These are phyloP conservation scores for Heteronetta atricapilla DNA, from an alignment of 2,113 vertebrate species.

Conservation along the genomic window DNA sequence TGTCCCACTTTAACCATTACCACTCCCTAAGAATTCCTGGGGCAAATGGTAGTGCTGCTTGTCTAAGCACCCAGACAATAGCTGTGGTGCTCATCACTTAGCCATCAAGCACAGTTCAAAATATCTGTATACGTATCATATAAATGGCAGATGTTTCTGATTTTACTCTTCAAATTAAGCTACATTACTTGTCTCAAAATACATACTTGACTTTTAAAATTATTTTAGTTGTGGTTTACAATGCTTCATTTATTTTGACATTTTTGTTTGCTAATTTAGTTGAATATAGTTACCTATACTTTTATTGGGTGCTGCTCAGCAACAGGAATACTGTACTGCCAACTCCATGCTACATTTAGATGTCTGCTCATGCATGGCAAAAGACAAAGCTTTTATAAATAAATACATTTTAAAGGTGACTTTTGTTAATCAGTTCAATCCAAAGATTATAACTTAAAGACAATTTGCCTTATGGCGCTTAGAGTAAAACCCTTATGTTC, in stretches of 20 bases:
- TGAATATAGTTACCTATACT: neutral
- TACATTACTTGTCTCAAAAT: neutral
- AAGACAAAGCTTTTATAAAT: slow-evolving; percentile 1
- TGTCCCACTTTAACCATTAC: neutral
- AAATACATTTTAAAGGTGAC: slow-evolving; percentile 38
- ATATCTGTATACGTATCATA: neutral
- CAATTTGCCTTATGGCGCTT: slow-evolving; percentile 1
- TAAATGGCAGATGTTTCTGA: neutral
- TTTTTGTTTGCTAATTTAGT: neutral
- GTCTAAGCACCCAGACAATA: neutral
- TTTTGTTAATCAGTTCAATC: slow-evolving; percentile 1
- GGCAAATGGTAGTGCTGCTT: neutral
- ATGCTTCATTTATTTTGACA: accelerated
- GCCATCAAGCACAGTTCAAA: neutral
- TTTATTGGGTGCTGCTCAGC: neutral
- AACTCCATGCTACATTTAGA: neutral
- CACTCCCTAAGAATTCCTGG: neutral
- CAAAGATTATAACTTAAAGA: neutral
- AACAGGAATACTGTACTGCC: neutral
- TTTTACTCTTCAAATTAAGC: neutral
- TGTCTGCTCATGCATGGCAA: neutral
- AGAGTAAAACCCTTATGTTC: neutral
- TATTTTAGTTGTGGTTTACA: neutral
- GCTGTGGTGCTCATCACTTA: neutral
- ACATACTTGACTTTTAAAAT: neutral